Conservation (phyloP, 2,113 vertebrate species). For the Crotophaga sulcirostris region DNA sequence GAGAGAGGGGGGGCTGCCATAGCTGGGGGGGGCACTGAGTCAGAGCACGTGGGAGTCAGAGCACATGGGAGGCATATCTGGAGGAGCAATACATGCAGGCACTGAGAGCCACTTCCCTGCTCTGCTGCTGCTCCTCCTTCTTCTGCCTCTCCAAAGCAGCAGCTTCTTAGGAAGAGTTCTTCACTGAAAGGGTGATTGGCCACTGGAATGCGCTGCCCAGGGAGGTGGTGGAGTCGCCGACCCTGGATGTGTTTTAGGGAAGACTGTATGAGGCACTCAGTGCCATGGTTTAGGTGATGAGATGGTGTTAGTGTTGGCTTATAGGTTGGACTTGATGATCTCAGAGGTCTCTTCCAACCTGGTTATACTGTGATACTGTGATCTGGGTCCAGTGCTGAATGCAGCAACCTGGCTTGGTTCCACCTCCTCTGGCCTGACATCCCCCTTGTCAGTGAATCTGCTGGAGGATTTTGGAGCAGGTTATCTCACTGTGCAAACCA, state of each 20-base stretch:
- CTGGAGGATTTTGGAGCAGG: not conserved
- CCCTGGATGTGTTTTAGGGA: no score
- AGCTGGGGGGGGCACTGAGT: rapidly evolving
- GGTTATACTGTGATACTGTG: no score
- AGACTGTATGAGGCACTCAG: no score
- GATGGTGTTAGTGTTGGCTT: no score
- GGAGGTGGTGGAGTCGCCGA: no score
- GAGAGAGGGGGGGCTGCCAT: rapidly evolving
- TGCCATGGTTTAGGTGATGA: no score
- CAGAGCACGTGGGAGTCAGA: not conserved
- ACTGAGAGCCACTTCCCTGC: rapidly evolving
- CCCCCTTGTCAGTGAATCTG: not conserved
- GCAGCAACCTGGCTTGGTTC: not conserved
- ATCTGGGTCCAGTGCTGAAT: not conserved
- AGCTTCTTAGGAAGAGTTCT: no score
- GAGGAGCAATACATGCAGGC: not conserved
- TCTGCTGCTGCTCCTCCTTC: not conserved
- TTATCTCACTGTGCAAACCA: not conserved
- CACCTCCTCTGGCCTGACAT: not conserved
- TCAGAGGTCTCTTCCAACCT: no score
- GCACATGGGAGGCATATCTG: not conserved
- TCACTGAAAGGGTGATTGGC: no score
- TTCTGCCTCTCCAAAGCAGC: not conserved
- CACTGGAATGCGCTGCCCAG: no score
- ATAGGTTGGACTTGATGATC: no score